Base-by-base conservation (phyloP, 2,113 vertebrate species). In the Chloroceryle aenea region DNA sequence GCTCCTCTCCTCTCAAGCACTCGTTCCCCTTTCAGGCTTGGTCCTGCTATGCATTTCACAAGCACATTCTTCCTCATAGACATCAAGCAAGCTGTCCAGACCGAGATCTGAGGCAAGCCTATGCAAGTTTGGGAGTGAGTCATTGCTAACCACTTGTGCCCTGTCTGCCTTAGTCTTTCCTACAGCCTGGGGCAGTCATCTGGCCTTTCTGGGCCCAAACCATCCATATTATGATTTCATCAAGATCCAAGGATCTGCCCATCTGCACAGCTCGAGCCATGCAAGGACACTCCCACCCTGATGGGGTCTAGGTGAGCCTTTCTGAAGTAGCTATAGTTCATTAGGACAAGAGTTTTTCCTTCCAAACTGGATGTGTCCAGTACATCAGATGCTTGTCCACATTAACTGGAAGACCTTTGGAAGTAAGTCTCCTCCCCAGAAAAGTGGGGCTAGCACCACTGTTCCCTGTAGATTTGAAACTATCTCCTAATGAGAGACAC, bases 1-100 rank as follows among this genome's bases (percentile, higher is more conserved):
- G 48, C 47, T 76, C 12, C 62, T 69, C 34, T 61, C 14, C 42
- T 59, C 29, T 58, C 2, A 3, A 38, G 45, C 27, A 13, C 10
- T 68, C 7, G 0, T 2, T 1, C 0, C 32, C 12, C 23, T 87
- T 82, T 48, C 2, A 6, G 53, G 21, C 8, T 61, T 72, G 43
- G 43, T 64, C 18, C 18, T 16, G 40, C 7, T 14, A 12, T 6
- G 2, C 26, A 34, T 78, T 91, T 89, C 69, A 34, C 40, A 76
- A 61, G 23, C 23, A 56, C 1, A 0, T 45, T 76, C 22, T 77
- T 55, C 58, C 40, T 45, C 2, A 2, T 69, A 73, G 36, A 18
- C 20, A 27, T 47, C 7, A 6, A 7, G 23, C 20, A 66, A 71
- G 0, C 29, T 87, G 87, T 30, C 18, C 59, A 77, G 62, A 59